Evolutionary conservation across 1,140 invertebrate species (phyloP).

Genomic region (Hirudo medicinalis): DNA sequence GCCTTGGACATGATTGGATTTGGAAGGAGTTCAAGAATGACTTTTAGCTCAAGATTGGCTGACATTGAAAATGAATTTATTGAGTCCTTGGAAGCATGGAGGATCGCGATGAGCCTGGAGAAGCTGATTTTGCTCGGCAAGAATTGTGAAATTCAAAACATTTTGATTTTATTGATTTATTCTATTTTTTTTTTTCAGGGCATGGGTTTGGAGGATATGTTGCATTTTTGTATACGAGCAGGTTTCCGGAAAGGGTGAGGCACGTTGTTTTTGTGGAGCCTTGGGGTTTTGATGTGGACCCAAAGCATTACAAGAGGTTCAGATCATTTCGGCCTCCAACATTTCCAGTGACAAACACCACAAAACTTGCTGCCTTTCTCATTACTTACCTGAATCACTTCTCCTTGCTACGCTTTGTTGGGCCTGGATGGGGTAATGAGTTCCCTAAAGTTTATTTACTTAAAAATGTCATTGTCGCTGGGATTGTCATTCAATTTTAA

Average conservation of each 20-base stretch:
- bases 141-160: neutral
- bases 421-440: conserved; percentile 59
- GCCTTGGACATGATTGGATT: conserved; percentile 88
- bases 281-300: conserved; percentile 84
- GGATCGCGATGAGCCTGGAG: conserved; percentile 70
- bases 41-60: conserved; percentile 61
- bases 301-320: conserved; percentile 43
- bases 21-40: conserved; percentile 74
- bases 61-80: conserved; percentile 79
- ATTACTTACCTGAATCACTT: conserved; percentile 78
- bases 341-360: conserved; percentile 30
- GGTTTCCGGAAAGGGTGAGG: conserved; percentile 52
- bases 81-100: conserved; percentile 83
- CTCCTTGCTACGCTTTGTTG: conserved; percentile 69
- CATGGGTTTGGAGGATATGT: conserved; percentile 91
- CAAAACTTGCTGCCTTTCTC: conserved; percentile 39
- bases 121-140: conserved; percentile 67
- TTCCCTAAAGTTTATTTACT: neutral
- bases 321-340: conserved; percentile 37
- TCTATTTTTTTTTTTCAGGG: conserved; percentile 33
- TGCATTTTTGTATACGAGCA: conserved; percentile 71
- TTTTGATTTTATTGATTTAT: neutral
- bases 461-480: neutral
- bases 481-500: neutral
- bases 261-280: conserved; percentile 88